These are phyloP conservation scores for Chrysopilus asiliformis DNA, from an alignment of 2,888 invertebrate genomes.

Conservation along the genomic window DNA sequence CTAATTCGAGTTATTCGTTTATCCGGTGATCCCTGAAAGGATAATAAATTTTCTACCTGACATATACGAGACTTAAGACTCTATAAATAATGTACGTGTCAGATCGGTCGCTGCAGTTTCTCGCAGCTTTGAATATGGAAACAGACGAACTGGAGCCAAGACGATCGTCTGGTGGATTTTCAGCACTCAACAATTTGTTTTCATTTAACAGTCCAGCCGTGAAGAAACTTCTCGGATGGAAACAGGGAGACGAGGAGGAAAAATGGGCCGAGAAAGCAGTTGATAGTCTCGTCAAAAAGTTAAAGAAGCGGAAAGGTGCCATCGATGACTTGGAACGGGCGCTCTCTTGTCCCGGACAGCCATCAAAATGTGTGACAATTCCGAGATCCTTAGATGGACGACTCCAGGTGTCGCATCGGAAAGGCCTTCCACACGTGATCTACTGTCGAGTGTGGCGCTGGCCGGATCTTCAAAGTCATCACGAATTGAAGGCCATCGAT, in stretches of 20 bases:
- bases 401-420: conserved; percentile 92
- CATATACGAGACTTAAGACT: too few species aligned
- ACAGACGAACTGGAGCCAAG: too few species aligned
- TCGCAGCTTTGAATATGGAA: too few species aligned
- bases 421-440: conserved; percentile 96
- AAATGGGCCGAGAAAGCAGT: conserved; percentile 99
- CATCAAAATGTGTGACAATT: conserved; percentile 97
- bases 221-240: conserved; percentile 93
- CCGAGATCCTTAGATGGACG: conserved; percentile 91
- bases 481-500: conserved; percentile 92
- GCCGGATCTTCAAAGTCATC: conserved; percentile 98
- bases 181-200: conserved; percentile 82
- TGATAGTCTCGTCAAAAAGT: conserved; percentile 90
- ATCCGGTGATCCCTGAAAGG: too few species aligned
- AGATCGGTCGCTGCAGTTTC: too few species aligned
- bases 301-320: conserved; percentile 90
- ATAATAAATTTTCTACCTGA: too few species aligned
- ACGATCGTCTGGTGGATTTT: too few species aligned
- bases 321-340: conserved; percentile 88
- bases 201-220: conserved; percentile 94
- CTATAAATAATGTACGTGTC: too few species aligned
- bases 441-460: conserved; percentile 99
- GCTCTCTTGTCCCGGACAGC: conserved; percentile 84
- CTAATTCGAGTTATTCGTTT: too few species aligned
- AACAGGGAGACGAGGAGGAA: conserved; percentile 94